These are phyloP conservation scores for Acronicta aceris DNA, from an alignment of 2,888 invertebrate genomes.

Conservation along the genomic window DNA sequence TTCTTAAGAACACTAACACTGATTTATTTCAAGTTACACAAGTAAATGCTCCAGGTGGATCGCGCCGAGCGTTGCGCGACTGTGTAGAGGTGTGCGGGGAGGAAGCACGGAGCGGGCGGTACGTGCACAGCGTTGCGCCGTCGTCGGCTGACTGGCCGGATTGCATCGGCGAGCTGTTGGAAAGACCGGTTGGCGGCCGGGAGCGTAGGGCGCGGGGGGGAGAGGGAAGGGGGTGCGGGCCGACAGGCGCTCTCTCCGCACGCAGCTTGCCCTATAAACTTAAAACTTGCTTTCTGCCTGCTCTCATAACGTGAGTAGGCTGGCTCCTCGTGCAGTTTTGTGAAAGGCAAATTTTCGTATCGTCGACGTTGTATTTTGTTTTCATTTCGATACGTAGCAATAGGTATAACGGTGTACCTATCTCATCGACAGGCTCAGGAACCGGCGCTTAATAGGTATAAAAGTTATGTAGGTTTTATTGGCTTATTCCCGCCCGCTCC, in stretches of 20 bases:
- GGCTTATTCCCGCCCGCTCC: no score
- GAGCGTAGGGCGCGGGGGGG: constrained; percentile 48
- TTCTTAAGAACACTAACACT: constrained; percentile 48
- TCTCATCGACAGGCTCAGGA: constrained; percentile 6
- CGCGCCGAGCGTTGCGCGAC: constrained; percentile 61
- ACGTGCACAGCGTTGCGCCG: constrained; percentile 42
- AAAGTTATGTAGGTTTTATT: constrained; percentile 7
- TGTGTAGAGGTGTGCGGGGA: constrained; percentile 64
- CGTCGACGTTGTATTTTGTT: constrained; percentile 52
- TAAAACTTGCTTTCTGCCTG: constrained; percentile 80
- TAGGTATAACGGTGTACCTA: no score
- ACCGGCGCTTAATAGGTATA: not conserved
- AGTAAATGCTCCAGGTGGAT: constrained; percentile 49
- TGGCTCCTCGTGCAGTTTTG: constrained; percentile 73
- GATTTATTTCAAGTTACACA: constrained; percentile 61
- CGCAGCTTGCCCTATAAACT: constrained; percentile 80
- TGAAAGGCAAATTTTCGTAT: constrained; percentile 78
- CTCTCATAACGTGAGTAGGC: constrained; percentile 77
- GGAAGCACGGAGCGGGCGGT: constrained; percentile 12
- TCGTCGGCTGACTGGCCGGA: constrained; percentile 71
- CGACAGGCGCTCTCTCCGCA: constrained; percentile 60
- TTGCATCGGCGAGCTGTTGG: constrained; percentile 58
- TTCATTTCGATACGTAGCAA: not conserved
- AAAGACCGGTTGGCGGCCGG: constrained; percentile 55
- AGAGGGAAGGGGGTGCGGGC: constrained; percentile 34